Percentiles rank a stretch among this genome's conserved stretches.
Evolutionary conservation across 2,113 vertebrate species (phyloP).

Genomic region (Rhagologus leucostigma): DNA sequence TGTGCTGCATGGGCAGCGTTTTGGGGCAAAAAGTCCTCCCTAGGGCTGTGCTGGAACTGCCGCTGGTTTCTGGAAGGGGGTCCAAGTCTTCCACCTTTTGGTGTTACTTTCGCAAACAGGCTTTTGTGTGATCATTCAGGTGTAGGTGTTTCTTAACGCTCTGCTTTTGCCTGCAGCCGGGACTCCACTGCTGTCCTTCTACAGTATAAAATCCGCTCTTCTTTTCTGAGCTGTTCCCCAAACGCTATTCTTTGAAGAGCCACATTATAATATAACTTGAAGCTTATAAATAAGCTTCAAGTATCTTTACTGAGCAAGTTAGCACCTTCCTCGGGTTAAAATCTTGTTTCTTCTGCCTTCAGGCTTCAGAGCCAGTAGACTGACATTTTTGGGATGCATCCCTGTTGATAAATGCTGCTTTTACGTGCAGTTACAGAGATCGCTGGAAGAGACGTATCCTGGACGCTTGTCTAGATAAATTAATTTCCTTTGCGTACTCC

Average conservation of each 20-base stretch:
- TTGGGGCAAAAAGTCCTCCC: background rate
- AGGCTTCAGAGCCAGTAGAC: background rate
- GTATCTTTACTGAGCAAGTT: background rate
- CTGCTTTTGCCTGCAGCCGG: background rate
- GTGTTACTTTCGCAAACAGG: background rate
- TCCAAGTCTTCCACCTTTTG: background rate
- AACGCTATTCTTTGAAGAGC: background rate
- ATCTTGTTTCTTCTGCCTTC: background rate
- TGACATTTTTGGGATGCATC: background rate
- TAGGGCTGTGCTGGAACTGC: fast-evolving
- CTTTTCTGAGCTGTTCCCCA: background rate
- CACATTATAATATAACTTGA: background rate
- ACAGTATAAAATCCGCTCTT: background rate
- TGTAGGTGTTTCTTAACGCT: background rate
- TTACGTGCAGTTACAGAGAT: background rate
- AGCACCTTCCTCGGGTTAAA: background rate
- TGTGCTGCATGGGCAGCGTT: fast-evolving
- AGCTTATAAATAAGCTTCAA: background rate
- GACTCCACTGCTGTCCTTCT: background rate
- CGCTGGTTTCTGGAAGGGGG: background rate
- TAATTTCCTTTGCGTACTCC: background rate
- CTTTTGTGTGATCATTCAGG: background rate
- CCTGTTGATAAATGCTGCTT: background rate
- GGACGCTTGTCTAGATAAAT: background rate
- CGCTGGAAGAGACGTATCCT: fast-evolving